A percentile compares a stretch with the other conserved stretches of the same genome.
phyloP scores from a whole-genome alignment of 1,140 invertebrate genomes.

The Euwallacea fornicatus region DNA sequence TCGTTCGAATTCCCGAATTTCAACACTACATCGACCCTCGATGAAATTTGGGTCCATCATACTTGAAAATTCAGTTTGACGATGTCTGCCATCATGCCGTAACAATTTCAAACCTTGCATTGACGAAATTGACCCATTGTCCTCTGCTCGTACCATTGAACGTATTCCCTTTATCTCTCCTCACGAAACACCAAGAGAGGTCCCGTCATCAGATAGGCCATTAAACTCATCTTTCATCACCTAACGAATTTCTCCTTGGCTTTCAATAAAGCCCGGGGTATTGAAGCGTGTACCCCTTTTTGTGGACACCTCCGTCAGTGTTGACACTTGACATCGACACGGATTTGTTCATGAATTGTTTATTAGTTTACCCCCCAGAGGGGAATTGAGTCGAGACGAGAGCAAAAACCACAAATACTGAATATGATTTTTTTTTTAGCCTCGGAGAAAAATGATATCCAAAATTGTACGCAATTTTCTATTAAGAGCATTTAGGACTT shows the following conservation, averaged over 20 bases:
- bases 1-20: no score
- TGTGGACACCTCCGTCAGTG: constrained; percentile 12
- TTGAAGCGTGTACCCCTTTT: constrained; percentile 14
- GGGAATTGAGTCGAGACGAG: neutral
- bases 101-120: no score
- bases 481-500: no score
- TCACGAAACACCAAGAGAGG: neutral
- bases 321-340: constrained; percentile 14
- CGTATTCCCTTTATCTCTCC: neutral
- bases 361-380: neutral
- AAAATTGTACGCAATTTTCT: no score
- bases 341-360: constrained; percentile 25
- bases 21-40: no score
- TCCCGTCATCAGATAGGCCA: constrained; percentile 16
- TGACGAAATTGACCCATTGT: no score
- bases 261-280: constrained; percentile 9
- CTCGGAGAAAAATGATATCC: no score
- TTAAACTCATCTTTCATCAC: constrained; percentile 18
- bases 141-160: neutral
- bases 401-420: no score
- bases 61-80: no score
- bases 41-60: no score
- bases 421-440: no score
- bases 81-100: no score
- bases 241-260: constrained; percentile 14